Percentiles rank a stretch among this genome's conserved stretches.
phyloP scores from a whole-genome alignment of 2,797 vertebrate genomes.

The Acridotheres tristis region DNA sequence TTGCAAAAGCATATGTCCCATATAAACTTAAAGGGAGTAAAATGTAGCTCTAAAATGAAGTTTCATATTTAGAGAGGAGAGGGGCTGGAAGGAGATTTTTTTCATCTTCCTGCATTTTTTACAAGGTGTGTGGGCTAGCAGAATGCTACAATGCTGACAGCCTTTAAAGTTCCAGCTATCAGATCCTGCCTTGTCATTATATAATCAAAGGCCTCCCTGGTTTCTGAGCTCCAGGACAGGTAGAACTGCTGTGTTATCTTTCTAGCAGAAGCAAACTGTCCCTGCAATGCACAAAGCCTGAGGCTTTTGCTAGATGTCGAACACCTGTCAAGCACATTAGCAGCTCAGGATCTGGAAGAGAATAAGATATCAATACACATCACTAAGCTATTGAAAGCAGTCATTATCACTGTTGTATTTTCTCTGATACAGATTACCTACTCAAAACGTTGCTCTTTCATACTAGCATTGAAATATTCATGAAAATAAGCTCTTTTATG shows the following conservation, averaged over 20 bases:
- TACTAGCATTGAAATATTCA: background rate
- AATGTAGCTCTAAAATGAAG: background rate
- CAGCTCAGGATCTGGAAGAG: background rate
- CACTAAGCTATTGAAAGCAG: conserved; percentile 6
- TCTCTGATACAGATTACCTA: background rate
- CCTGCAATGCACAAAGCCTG: background rate
- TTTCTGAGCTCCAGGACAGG: background rate
- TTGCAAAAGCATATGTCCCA: background rate
- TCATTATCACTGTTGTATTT: background rate
- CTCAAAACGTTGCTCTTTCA: conserved; percentile 1
- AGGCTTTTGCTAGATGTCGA: background rate
- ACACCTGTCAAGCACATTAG: background rate
- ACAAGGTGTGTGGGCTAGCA: background rate
- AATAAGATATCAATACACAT: background rate
- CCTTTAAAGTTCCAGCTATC: background rate
- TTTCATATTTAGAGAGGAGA: background rate
- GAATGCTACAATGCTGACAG: background rate
- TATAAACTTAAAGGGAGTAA: background rate
- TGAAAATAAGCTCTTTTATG: background rate
- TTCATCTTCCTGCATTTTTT: background rate
- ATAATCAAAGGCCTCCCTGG: background rate
- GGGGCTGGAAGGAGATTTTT: background rate
- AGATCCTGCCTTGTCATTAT: background rate
- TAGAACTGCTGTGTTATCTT: background rate
- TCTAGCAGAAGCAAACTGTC: background rate